Evolutionary conservation across 2,113 vertebrate species (phyloP).

Genomic region (Malurus elegans): DNA sequence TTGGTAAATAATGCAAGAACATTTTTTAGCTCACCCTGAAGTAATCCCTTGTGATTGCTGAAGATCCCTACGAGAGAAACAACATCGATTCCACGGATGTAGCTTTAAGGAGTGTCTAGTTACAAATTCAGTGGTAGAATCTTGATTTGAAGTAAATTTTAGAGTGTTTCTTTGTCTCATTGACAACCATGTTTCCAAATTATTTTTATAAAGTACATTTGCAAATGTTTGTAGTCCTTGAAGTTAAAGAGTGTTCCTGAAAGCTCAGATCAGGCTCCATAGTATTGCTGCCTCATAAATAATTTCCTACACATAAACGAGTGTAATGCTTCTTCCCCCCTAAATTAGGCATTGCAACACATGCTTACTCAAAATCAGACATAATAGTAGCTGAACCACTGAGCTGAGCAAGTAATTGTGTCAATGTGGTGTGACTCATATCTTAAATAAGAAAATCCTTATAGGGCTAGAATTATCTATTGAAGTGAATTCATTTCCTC

Average conservation of each 20-base stretch:
- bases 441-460: neutral
- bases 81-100: neutral
- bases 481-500: neutral
- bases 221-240: neutral
- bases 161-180: neutral
- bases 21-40: neutral
- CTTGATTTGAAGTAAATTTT: neutral
- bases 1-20: constrained; percentile 16
- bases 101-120: neutral
- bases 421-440: neutral
- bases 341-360: neutral
- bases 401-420: neutral
- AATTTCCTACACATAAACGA: neutral
- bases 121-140: neutral
- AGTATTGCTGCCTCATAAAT: neutral
- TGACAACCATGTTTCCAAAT: neutral
- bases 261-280: neutral
- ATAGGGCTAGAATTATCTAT: neutral
- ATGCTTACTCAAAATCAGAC: neutral
- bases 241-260: neutral
- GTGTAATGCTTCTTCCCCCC: accelerated
- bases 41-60: neutral
- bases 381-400: neutral
- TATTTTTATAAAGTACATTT: neutral
- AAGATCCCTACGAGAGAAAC: neutral